Conservation (phyloP, 1,140 invertebrate species). For the Bombus soroeensis region DNA sequence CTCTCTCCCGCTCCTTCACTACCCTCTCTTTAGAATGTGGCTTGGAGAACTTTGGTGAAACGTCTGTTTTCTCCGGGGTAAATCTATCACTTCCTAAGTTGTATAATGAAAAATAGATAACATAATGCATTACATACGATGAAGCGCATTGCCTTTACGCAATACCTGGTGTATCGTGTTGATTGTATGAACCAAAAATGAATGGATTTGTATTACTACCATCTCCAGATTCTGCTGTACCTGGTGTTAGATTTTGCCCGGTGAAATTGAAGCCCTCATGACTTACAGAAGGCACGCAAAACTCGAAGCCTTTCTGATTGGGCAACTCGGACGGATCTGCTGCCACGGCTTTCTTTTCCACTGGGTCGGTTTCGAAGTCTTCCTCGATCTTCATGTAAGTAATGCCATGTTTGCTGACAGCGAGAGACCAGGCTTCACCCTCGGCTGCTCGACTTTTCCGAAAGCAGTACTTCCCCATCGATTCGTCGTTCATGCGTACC, state of each 20-base stretch:
- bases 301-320: conserved; percentile 85
- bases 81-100: conserved; percentile 70
- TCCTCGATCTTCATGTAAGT: conserved; percentile 87
- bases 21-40: conserved; percentile 76
- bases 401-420: conserved; percentile 86
- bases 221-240: conserved; percentile 65
- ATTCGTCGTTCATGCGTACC: conserved; percentile 87
- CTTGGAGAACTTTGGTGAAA: conserved; percentile 71
- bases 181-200: conserved; percentile 82
- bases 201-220: conserved; percentile 84
- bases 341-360: conserved; percentile 68
- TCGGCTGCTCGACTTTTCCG: conserved; percentile 79
- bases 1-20: conserved; percentile 75
- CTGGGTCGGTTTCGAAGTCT: conserved; percentile 78
- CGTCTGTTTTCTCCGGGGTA: conserved; percentile 71
- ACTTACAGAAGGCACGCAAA: conserved; percentile 80
- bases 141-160: neutral
- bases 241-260: conserved; percentile 71
- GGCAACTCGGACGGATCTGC: conserved; percentile 69
- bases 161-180: conserved; percentile 72
- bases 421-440: conserved; percentile 90
- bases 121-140: neutral
- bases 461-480: conserved; percentile 88
- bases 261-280: conserved; percentile 77
- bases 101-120: neutral